Conservation (phyloP, 2,797 vertebrate species). For the Spinus pinus region DNA sequence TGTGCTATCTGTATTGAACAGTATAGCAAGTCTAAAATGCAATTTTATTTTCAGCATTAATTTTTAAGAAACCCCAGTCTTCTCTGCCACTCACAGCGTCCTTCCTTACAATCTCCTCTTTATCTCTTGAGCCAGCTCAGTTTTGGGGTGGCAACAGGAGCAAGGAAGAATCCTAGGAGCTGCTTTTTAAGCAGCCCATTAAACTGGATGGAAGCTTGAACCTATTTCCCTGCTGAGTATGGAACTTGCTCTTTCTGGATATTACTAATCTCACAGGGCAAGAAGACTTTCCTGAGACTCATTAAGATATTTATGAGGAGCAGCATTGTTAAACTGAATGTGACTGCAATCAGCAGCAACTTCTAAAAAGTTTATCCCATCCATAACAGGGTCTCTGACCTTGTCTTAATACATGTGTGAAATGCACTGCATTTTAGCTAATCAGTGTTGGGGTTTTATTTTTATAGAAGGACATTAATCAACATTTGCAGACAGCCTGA, state of each 20-base stretch:
- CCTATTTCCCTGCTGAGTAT: not conserved
- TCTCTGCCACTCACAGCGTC: not conserved
- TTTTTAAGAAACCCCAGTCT: not conserved
- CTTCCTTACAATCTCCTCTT: not conserved
- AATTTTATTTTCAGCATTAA: not conserved
- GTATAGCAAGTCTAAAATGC: not conserved
- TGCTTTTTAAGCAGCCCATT: conserved; percentile 20
- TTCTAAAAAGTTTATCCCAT: conserved; percentile 13
- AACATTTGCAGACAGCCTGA: not conserved
- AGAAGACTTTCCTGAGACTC: not conserved
- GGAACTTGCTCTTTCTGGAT: not conserved
- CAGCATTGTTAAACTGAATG: conserved; percentile 21
- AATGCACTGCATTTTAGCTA: not conserved
- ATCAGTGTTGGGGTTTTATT: not conserved
- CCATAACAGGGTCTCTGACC: not conserved
- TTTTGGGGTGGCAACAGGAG: not conserved
- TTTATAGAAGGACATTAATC: not conserved
- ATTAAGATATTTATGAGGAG: conserved; percentile 42
- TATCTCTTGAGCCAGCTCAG: not conserved
- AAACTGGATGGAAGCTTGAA: not conserved
- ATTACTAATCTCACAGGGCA: conserved; percentile 23
- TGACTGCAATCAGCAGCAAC: conserved; percentile 14
- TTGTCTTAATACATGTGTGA: not conserved
- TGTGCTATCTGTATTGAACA: not conserved
- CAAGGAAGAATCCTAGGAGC: not conserved